These are phyloP conservation scores for Sebastes taczanowskii DNA, from an alignment of 2,797 vertebrate genomes.

Conservation along the genomic window DNA sequence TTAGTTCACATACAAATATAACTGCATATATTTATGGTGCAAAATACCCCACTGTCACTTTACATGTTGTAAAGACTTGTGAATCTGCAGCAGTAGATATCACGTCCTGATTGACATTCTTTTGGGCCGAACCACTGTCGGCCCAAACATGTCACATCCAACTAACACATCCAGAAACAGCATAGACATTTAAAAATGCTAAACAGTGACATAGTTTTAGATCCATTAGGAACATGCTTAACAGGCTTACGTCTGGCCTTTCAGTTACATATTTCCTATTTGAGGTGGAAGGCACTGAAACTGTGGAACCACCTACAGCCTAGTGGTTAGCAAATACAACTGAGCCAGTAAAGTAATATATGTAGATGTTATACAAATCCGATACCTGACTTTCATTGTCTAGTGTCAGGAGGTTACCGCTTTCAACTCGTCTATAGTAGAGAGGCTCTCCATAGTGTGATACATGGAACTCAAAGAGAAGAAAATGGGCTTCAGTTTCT, in stretches of 20 bases:
- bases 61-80: neutral
- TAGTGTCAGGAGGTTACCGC: neutral
- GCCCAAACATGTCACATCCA: neutral
- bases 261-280: neutral
- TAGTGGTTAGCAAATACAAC: neutral
- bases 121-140: neutral
- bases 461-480: neutral
- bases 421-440: neutral
- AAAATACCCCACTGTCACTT: neutral
- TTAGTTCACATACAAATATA: neutral
- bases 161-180: neutral
- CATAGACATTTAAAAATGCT: neutral
- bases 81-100: neutral
- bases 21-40: neutral
- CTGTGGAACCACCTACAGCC: conserved; percentile 13
- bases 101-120: neutral
- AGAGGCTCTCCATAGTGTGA: neutral
- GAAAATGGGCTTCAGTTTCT: neutral
- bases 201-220: neutral
- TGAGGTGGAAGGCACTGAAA: neutral
- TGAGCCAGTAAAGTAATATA: neutral
- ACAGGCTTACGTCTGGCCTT: neutral
- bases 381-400: neutral
- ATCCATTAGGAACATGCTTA: neutral
- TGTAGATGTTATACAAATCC: neutral